phyloP scores from a whole-genome alignment of 2,113 vertebrate species.

The Apodemus speciosus region DNA sequence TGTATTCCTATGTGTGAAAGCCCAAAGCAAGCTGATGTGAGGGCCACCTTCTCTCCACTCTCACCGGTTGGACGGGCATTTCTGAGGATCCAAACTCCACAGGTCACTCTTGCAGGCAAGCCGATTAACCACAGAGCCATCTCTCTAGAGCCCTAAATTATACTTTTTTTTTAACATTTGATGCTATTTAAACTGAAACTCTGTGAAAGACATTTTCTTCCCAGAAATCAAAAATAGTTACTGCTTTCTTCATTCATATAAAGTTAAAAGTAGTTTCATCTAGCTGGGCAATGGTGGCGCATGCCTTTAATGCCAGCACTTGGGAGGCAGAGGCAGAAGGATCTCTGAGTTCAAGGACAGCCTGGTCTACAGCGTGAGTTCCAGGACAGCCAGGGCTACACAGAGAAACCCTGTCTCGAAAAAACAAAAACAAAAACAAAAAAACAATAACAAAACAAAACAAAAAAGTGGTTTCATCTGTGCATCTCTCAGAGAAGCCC shows the following conservation, averaged over 20 bases:
- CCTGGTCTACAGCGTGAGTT: too few relatives aligned
- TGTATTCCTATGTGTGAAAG: neutral
- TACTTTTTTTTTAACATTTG: constrained; percentile 19
- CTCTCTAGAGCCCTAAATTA: neutral
- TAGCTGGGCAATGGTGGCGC: neutral
- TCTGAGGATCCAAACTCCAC: neutral
- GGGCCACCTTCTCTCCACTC: neutral
- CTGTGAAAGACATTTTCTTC: constrained; percentile 30
- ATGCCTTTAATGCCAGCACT: too few relatives aligned
- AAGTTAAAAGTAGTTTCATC: constrained; percentile 26
- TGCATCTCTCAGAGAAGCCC: neutral
- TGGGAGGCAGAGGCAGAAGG: too few relatives aligned
- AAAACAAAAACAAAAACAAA: too few relatives aligned
- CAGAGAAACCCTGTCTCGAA: too few relatives aligned
- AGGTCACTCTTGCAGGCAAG: neutral
- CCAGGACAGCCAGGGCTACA: too few relatives aligned
- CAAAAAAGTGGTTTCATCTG: constrained; percentile 9
- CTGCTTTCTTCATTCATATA: neutral
- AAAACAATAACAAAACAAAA: too few relatives aligned
- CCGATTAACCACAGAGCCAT: neutral
- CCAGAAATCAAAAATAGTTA: constrained; percentile 7
- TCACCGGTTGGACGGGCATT: neutral
- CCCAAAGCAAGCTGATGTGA: neutral
- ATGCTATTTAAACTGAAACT: constrained; percentile 32
- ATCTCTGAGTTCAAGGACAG: too few relatives aligned